A percentile compares a stretch with the other conserved stretches of the same genome.
Conservation (phyloP, 2,888 invertebrate species). For the Eupithecia pulchellata region DNA sequence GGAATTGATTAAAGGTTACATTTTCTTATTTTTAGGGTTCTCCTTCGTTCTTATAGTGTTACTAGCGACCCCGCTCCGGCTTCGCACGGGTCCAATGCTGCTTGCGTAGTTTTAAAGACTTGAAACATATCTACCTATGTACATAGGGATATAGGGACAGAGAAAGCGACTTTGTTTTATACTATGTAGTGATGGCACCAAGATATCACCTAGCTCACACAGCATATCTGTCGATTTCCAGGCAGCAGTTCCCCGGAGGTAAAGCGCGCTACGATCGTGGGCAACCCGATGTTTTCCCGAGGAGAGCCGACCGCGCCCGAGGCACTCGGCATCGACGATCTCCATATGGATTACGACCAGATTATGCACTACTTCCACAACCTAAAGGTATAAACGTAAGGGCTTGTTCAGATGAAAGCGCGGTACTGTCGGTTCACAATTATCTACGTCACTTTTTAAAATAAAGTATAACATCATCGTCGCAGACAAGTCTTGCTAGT, state of each 20-base stretch:
- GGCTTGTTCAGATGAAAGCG: constrained; percentile 9
- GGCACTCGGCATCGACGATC: constrained; percentile 90
- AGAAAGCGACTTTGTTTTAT: too few species aligned
- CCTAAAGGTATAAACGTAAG: constrained; percentile 91
- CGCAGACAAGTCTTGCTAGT: not conserved
- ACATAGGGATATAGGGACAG: too few species aligned
- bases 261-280: constrained; percentile 93
- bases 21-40: too few species aligned
- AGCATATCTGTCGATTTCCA: constrained; percentile 39
- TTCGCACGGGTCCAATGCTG: too few species aligned
- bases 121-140: too few species aligned
- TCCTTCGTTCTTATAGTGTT: too few species aligned
- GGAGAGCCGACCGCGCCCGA: constrained; percentile 76
- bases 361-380: constrained; percentile 99
- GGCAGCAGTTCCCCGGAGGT: constrained; percentile 86
- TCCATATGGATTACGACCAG: constrained; percentile 98
- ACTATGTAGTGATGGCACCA: too few species aligned
- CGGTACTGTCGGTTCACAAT: not conserved
- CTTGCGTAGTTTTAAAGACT: too few species aligned
- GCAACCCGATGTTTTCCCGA: constrained; percentile 94
- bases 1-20: too few species aligned
- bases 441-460: not conserved
- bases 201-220: not conserved
- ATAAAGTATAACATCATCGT: not conserved
- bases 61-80: too few species aligned